Base-by-base conservation (phyloP, 1,140 invertebrate genomes). In the Drosophila bocki region DNA sequence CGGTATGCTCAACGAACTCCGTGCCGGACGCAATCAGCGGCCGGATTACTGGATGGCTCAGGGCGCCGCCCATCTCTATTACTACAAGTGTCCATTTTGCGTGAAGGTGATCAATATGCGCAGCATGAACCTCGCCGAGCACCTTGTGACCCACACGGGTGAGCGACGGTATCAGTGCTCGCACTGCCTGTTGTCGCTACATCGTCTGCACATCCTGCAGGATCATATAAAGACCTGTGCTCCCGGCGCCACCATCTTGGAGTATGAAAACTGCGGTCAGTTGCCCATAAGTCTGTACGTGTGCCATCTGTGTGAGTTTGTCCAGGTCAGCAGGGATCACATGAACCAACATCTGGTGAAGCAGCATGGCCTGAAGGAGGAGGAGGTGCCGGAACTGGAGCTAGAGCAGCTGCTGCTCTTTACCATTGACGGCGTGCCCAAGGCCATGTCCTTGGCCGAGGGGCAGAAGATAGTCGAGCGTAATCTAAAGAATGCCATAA, bases 101-200 rank as follows among this genome's bases (percentile, higher is more conserved):
- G 15, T 47, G 0, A 64, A 78, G 39, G 22, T 50, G 0, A 50
- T 77, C 19, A 60, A 32, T 8, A 37, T 53, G 42, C 45, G 44
- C n/a, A 33, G 1, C 22, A 0, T 39, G 4, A 0, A 0, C 11
- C n/a, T 92, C 17, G 22, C 32, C 47, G 95, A 95, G 41, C 95
- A 96, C 70, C 93, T 95, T 13, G 93, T 94, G 2, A 93, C 91
- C 7, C 96, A 96, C 57, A 96, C 95, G 0, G 95, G 95, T 0
- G 95, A 96, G 78, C 95, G 94, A 58, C 87, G 94, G 11, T 94
- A 93, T 59, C 85, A 91, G 7, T 96, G 96, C 82, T 93, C 91
- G 5, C 78, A 90, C 9, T 96, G 96, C 74, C 71, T 42, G 2
- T 0, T 47, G 1, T 56, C 75, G 2, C 29, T 48, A 47, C 8